Evolutionary conservation across 2,113 vertebrate species (phyloP).

Genomic region (Seriola dumerili): DNA sequence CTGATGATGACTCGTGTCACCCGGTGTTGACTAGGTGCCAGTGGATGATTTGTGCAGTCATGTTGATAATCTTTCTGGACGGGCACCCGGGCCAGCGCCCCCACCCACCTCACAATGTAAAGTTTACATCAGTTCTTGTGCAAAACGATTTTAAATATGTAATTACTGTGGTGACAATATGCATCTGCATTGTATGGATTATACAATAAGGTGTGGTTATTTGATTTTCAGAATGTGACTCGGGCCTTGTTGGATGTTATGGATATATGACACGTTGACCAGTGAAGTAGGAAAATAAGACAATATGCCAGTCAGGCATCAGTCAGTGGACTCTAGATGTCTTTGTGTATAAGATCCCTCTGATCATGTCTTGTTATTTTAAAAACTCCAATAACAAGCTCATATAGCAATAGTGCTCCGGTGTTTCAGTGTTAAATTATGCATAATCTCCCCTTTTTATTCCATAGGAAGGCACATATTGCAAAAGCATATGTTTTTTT

Average conservation of each 20-base stretch:
- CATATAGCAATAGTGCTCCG: slow-evolving; percentile 56
- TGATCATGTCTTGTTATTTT: slow-evolving; percentile 38
- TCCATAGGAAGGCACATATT: slow-evolving; percentile 19
- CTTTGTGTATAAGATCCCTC: slow-evolving; percentile 39
- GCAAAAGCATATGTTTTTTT: slow-evolving; percentile 29
- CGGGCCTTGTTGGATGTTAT: slow-evolving; percentile 46
- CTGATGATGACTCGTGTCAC: slow-evolving; percentile 39
- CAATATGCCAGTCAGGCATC: not conserved
- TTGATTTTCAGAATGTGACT: slow-evolving; percentile 58
- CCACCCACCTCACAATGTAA: slow-evolving; percentile 41
- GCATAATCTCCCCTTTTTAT: slow-evolving; percentile 35
- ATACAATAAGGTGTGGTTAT: slow-evolving; percentile 59
- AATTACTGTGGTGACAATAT: slow-evolving; percentile 78
- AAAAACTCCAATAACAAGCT: slow-evolving; percentile 28
- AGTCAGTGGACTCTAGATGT: slow-evolving; percentile 48
- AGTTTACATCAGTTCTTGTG: slow-evolving; percentile 61
- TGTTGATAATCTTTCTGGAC: slow-evolving; percentile 38
- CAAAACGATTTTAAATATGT: slow-evolving; percentile 63
- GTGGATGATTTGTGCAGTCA: slow-evolving; percentile 52
- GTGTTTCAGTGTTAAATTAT: slow-evolving; percentile 59
- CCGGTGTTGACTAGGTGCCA: slow-evolving; percentile 18
- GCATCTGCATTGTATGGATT: slow-evolving; percentile 59
- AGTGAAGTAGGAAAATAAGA: not conserved
- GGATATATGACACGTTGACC: not conserved
- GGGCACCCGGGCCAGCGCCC: slow-evolving; percentile 3